Percentiles rank a stretch among this genome's conserved stretches.
Evolutionary conservation across 2,113 vertebrate species (phyloP).

Genomic region (Micronycteris hirsuta): DNA sequence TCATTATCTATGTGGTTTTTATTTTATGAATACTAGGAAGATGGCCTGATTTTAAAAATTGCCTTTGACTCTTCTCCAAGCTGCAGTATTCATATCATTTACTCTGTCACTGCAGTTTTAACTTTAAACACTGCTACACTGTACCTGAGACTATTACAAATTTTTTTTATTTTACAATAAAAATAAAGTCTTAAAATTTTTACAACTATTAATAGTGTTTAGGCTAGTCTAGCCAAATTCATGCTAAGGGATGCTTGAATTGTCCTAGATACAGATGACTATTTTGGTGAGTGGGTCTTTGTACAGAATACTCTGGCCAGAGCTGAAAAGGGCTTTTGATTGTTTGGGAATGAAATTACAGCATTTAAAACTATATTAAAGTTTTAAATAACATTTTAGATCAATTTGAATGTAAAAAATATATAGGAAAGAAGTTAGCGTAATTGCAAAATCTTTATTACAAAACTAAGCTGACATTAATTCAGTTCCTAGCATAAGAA

Average conservation of each 20-base stretch:
- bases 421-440: neutral
- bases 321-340: conserved; percentile 14
- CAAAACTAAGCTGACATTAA: conserved; percentile 13
- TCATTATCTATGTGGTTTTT: conserved; percentile 57
- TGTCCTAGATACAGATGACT: neutral
- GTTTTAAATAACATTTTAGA: conserved; percentile 24
- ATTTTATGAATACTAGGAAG: conserved; percentile 74
- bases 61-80: conserved; percentile 74
- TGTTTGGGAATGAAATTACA: neutral
- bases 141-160: conserved; percentile 37
- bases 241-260: neutral
- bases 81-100: conserved; percentile 41
- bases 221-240: conserved; percentile 66
- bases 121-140: conserved; percentile 61
- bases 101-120: conserved; percentile 72
- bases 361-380: conserved; percentile 33
- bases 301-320: neutral
- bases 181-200: conserved; percentile 51
- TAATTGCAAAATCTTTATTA: neutral
- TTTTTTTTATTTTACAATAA: conserved; percentile 72
- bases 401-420: neutral
- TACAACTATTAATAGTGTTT: conserved; percentile 70
- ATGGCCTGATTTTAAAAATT: conserved; percentile 70
- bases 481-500: neutral
- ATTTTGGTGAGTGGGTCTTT: conserved; percentile 1